Evolutionary conservation across 2,113 vertebrate genomes (phyloP), one percentile per base, ranked within the genome.

Genomic region (Thermophis baileyi): DNA sequence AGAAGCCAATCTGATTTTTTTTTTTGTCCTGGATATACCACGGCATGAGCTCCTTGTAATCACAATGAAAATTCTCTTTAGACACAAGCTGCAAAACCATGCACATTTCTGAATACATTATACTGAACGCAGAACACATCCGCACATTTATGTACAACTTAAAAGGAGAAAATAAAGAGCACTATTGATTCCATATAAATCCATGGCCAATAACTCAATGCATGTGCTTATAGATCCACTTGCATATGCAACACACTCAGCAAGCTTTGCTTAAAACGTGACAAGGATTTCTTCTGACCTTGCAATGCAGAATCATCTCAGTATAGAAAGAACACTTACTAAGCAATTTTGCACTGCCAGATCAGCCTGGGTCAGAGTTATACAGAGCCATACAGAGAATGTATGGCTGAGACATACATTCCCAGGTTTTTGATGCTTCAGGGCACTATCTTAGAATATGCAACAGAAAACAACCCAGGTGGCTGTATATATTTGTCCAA

Each of bases 401-500:
- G n/a, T n/a, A n/a, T n/a, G 35, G 49, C 53, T 44, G 53, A 10
- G 25, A 54, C 12, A 10, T 5, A 63, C 49, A 74, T 94, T 51
- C 57, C 91, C 85, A 35, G 50, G 22, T 24, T 25, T 85, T 86
- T 89, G 57, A 51, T 18, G 55, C 2, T 60, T 3, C 74, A 93
- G 44, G 46, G 47, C 4, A 55, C 86, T 35, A 88, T 0, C 86
- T 0, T 47, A 24, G 10, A 47, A 0, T 40, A 0, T n/a, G 46
- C 89, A 3, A 1, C 16, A 0, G 47, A 20, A 86, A 93, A 54
- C 46, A 30, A 88, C 30, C 0, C 7, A 81, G 7, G 46, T 3
- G 0, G 7, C 60, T 16, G 63, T 55, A 93, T 3, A 0, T 96
- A 96, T 95, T 96, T 97, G 81, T 57, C 54, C 50, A 0, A 51